phyloP scores from a whole-genome alignment of 2,797 vertebrate species.

The Astyanax mexicanus region DNA sequence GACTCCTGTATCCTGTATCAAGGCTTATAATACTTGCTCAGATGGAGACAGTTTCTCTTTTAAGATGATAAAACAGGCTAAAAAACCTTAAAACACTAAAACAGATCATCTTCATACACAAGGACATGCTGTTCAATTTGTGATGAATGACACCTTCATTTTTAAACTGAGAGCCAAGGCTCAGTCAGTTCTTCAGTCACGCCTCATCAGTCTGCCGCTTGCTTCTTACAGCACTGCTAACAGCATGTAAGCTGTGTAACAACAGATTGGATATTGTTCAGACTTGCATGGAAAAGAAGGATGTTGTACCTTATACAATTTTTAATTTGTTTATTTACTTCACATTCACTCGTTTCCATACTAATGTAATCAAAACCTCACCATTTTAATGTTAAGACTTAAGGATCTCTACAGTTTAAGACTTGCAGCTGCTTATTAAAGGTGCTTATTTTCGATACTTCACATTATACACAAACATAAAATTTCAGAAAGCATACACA shows the following conservation, averaged over 20 bases:
- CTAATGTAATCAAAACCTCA: too few relatives aligned
- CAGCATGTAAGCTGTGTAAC: constrained; percentile 10
- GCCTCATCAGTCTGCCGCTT: constrained; percentile 13
- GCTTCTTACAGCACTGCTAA: constrained; percentile 12
- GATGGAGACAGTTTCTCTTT: background rate
- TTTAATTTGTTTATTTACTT: too few relatives aligned
- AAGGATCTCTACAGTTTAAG: too few relatives aligned
- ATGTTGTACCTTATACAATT: background rate
- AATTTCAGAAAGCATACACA: too few relatives aligned
- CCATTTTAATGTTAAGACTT: too few relatives aligned
- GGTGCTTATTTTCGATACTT: too few relatives aligned
- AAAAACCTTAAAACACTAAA: background rate
- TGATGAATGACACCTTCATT: background rate
- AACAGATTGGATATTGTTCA: background rate
- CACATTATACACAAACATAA: too few relatives aligned
- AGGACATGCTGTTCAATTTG: background rate
- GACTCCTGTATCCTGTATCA: too few relatives aligned
- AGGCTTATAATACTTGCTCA: background rate
- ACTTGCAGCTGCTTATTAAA: too few relatives aligned
- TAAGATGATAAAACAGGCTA: background rate
- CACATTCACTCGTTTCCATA: too few relatives aligned
- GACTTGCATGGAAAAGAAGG: background rate
- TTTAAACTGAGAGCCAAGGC: background rate
- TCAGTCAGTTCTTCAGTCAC: background rate
- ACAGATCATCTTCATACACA: background rate